Conservation (phyloP, 2,797 vertebrate species). For the Pygocentrus nattereri region DNA sequence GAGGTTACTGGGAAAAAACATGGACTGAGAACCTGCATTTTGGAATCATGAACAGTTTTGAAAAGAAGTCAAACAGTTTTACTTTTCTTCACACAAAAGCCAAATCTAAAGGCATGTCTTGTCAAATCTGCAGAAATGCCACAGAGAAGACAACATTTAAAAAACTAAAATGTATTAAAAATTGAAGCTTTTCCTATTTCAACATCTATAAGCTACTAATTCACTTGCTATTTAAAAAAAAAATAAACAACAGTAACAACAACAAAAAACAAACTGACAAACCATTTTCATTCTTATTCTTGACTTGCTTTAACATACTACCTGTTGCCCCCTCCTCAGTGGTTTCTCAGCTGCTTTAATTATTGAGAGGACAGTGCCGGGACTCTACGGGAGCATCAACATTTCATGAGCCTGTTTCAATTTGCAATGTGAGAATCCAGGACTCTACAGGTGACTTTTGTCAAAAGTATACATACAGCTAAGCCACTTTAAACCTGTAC, state of each 20-base stretch:
- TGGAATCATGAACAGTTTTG: not conserved
- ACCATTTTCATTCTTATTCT: not conserved
- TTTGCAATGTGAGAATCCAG: slow-evolving; percentile 65
- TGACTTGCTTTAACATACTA: not conserved
- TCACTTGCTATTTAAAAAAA: not conserved
- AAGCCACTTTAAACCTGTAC: not conserved
- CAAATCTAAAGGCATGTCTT: too few relatives aligned
- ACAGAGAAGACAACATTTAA: not conserved
- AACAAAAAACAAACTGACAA: not conserved
- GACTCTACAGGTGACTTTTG: slow-evolving; percentile 33
- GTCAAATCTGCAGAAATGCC: not conserved
- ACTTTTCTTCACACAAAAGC: not conserved
- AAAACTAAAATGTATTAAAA: not conserved
- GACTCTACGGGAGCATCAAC: slow-evolving; percentile 66
- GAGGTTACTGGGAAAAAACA: not conserved
- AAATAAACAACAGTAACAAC: too few relatives aligned
- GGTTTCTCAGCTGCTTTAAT: slow-evolving; percentile 32
- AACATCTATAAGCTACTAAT: not conserved
- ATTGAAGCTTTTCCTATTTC: not conserved
- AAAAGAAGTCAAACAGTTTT: too few relatives aligned
- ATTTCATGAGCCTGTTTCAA: slow-evolving; percentile 63
- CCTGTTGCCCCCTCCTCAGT: not conserved
- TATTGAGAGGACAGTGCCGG: slow-evolving; percentile 40
- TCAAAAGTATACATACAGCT: not conserved
- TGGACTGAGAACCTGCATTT: not conserved